Evolutionary conservation across 2,113 vertebrate species (phyloP), one percentile per base, ranked within the genome.

Genomic region (Furnarius figulus): DNA sequence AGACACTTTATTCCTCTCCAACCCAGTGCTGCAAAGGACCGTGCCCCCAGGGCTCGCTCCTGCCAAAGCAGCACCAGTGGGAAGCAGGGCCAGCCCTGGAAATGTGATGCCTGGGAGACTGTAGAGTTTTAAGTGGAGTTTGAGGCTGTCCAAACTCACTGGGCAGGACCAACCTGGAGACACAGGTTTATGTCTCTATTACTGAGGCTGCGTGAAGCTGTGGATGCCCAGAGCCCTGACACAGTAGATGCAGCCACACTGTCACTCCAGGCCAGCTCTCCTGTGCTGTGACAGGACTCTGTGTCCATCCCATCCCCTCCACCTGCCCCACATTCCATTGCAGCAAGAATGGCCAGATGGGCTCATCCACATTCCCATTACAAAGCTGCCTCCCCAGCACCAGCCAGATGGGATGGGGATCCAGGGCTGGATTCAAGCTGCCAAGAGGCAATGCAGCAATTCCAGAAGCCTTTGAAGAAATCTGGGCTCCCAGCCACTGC

Each of bases 391-490:
- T 59, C 61, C 66, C 50, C 30, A 28, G 6, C 52, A 8, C 6
- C 3, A 39, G 77, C 24, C 65, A 61, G 78, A 27, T 27, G 70
- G 83, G 39, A 42, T 52, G 0, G 1, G 70, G 55, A 55, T 12
- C 31, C 21, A 4, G 55, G 25, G 59, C 40, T 80, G 93, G 39
- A 16, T 50, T 65, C 42, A 8, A n/a, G 68, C 42, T 53, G 78
- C 82, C 79, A 28, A 76, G 49, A 85, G 65, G 40, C 39, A 55
- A 65, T 1, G 6, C 55, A 37, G 55, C 2, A 4, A 30, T 55
- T 71, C 59, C 90, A 90, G 75, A 75, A 88, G 74, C 7, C 79
- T 92, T 85, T 74, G 87, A 90, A 76, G 90, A 71, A 74, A 66
- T 66, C 40, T 82, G 87, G 90, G 90, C 88, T 94, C 20, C 10